A percentile compares a stretch with the other conserved stretches of the same genome.
These are phyloP conservation scores for Fistularia tabacaria DNA, from an alignment of 2,797 vertebrate genomes.

Conservation along the genomic window DNA sequence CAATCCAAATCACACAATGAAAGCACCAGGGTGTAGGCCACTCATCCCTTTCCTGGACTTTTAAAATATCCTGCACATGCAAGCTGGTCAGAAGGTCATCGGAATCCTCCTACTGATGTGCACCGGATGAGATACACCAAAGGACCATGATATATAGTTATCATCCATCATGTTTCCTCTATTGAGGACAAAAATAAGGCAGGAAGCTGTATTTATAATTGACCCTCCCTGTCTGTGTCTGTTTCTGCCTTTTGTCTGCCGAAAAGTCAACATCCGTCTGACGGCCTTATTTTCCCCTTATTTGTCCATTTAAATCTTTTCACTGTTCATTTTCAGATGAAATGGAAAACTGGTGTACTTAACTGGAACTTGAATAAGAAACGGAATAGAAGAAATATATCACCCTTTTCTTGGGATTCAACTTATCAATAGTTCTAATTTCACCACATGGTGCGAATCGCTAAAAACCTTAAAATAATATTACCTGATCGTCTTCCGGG, in stretches of 20 bases:
- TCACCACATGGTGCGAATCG: no score
- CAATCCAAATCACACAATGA: conserved; percentile 13
- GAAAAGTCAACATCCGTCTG: conserved; percentile 10
- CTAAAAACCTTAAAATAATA: no score
- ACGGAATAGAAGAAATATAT: no score
- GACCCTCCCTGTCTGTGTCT: conserved; percentile 24
- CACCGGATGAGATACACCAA: conserved; percentile 43
- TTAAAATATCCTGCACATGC: conserved; percentile 48
- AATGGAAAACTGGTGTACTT: background rate
- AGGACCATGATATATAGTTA: conserved; percentile 15
- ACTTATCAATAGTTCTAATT: no score
- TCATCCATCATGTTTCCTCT: conserved; percentile 8
- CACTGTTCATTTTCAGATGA: background rate
- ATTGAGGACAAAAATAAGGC: conserved; percentile 31
- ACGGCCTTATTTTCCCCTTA: conserved; percentile 8
- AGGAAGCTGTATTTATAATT: conserved; percentile 51
- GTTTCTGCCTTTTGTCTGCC: conserved; percentile 26
- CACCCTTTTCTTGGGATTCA: no score
- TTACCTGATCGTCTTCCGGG: no score
- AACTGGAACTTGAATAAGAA: background rate
- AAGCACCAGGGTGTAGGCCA: conserved; percentile 33
- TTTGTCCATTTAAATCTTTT: background rate
- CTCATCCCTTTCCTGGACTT: conserved; percentile 64
- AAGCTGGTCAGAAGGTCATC: conserved; percentile 37
- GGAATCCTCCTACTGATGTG: conserved; percentile 29